These are phyloP conservation scores for Pseudococcus viburni DNA, from an alignment of 2,888 invertebrate genomes.

Conservation along the genomic window DNA sequence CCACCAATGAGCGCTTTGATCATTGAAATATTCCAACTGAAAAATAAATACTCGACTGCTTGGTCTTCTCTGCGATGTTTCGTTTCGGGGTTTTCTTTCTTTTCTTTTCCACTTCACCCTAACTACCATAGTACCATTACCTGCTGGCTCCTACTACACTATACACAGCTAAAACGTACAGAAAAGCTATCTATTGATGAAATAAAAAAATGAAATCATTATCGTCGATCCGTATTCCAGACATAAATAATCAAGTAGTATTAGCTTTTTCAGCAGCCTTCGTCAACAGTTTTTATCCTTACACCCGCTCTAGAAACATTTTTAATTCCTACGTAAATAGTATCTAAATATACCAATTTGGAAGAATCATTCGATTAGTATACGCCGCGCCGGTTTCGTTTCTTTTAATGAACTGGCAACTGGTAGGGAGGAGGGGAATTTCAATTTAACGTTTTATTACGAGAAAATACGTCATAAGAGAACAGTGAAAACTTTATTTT, in stretches of 20 bases:
- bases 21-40: slow-evolving; percentile 14
- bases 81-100: background rate
- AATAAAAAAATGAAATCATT: background rate
- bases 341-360: background rate
- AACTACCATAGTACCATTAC: background rate
- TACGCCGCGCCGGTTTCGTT: no score
- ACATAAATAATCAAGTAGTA: background rate
- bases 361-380: background rate
- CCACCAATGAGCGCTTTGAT: slow-evolving; percentile 16
- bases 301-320: background rate
- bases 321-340: background rate
- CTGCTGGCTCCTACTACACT: background rate
- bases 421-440: no score
- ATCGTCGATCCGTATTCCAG: background rate
- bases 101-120: background rate
- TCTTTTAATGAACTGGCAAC: no score
- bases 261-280: background rate
- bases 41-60: slow-evolving; percentile 23
- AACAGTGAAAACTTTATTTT: no score
- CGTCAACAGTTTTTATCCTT: background rate
- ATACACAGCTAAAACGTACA: background rate
- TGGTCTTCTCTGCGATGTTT: background rate
- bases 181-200: background rate
- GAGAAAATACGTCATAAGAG: no score
- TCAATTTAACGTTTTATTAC: no score